These are phyloP conservation scores for Helleia helle DNA, from an alignment of 2,888 invertebrate species.

Conservation along the genomic window DNA sequence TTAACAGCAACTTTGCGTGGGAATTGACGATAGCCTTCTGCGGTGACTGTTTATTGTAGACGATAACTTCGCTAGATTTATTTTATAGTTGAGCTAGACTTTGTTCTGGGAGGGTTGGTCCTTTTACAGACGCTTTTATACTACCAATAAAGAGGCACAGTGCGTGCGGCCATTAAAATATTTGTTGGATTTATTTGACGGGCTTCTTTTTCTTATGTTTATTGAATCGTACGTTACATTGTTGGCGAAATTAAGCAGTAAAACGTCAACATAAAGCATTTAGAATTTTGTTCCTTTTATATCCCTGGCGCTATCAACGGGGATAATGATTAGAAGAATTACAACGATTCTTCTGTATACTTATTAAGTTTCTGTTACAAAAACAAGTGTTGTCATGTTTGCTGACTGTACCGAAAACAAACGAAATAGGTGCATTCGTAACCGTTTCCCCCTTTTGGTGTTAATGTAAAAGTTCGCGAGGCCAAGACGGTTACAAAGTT, in stretches of 20 bases:
- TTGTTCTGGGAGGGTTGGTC: constrained; percentile 53
- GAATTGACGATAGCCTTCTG: constrained; percentile 70
- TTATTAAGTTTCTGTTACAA: no score
- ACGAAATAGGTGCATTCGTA: constrained; percentile 51
- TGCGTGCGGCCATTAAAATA: constrained; percentile 63
- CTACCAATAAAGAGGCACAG: constrained; percentile 61
- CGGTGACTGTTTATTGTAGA: constrained; percentile 66
- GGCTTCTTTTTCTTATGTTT: constrained; percentile 58
- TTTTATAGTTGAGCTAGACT: constrained; percentile 62
- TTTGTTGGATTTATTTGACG: constrained; percentile 68
- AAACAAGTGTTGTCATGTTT: constrained; percentile 15
- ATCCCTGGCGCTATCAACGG: not conserved
- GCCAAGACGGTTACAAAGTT: constrained; percentile 44
- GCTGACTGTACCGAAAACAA: constrained; percentile 19
- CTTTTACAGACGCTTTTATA: constrained; percentile 52
- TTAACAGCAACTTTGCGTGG: constrained; percentile 72
- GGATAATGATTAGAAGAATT: not conserved
- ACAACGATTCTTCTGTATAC: no score
- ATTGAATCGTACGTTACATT: constrained; percentile 48
- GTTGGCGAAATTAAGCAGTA: constrained; percentile 49
- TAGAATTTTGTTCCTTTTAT: constrained; percentile 2
- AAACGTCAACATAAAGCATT: constrained; percentile 9
- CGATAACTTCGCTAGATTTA: constrained; percentile 70
- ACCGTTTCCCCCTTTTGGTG: constrained; percentile 44
- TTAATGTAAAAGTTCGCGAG: constrained; percentile 62